Conservation (phyloP, 2,888 invertebrate species). For the Oxyteleia sp. region DNA sequence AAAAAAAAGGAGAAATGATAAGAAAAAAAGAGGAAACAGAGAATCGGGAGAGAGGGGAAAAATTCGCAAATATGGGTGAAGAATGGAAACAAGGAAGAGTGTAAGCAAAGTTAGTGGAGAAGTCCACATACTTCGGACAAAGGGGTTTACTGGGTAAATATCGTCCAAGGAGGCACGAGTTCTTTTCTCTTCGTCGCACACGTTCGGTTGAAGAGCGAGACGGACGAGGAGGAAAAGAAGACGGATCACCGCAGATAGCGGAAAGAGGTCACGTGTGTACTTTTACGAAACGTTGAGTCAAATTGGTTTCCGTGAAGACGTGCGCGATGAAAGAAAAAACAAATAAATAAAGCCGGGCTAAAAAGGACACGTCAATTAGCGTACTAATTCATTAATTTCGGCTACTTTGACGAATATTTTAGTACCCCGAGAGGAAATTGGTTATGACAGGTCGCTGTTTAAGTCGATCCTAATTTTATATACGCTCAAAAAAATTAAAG, state of each 20-base stretch:
- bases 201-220: slow-evolving; percentile 20
- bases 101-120: slow-evolving; percentile 71
- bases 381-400: slow-evolving; percentile 22
- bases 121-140: slow-evolving; percentile 77
- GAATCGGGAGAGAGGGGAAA: slow-evolving; percentile 5
- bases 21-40: background rate
- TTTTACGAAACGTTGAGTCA: slow-evolving; percentile 44
- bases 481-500: too few species aligned
- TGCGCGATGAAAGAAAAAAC: slow-evolving; percentile 5
- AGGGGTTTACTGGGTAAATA: slow-evolving; percentile 75
- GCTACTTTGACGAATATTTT: background rate
- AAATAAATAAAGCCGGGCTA: background rate
- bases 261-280: slow-evolving; percentile 56
- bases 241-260: slow-evolving; percentile 52
- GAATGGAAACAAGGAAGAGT: slow-evolving; percentile 61
- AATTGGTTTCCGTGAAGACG: slow-evolving; percentile 37
- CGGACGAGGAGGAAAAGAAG: slow-evolving; percentile 32
- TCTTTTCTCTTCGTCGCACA: slow-evolving; percentile 39
- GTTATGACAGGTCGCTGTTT: too few species aligned
- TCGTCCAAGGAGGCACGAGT: slow-evolving; percentile 52
- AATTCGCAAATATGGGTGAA: slow-evolving; percentile 45
- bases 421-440: too few species aligned
- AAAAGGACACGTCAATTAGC: slow-evolving; percentile 4
- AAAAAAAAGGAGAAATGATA: slow-evolving; percentile 28
- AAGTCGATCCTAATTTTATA: too few species aligned